These are phyloP conservation scores for Athrips mouffetella DNA, from an alignment of 2,888 invertebrate genomes.

Conservation along the genomic window DNA sequence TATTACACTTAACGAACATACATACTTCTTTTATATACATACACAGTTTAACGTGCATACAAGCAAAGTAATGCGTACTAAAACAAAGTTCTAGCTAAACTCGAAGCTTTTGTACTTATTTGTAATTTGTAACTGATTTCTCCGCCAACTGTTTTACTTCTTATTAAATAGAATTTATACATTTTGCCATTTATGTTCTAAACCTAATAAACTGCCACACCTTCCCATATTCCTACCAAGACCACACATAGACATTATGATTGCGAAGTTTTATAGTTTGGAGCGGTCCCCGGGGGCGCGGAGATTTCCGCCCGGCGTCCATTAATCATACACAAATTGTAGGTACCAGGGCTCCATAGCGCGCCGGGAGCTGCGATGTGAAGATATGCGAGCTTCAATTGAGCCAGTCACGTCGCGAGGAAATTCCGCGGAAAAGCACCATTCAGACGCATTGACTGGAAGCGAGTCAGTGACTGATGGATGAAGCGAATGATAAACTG, in stretches of 20 bases:
- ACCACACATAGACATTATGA: neutral
- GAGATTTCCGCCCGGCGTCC: slow-evolving; percentile 35
- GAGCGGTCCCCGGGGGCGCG: slow-evolving; percentile 49
- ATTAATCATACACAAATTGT: slow-evolving; percentile 64
- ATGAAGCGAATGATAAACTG: slow-evolving; percentile 23
- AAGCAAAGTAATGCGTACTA: no score
- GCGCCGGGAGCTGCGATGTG: slow-evolving; percentile 18
- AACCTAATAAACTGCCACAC: no score
- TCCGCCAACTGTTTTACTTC: no score
- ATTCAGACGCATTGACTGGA: slow-evolving; percentile 27
- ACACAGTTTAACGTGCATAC: no score
- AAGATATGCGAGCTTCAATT: slow-evolving; percentile 52
- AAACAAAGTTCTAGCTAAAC: no score
- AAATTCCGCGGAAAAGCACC: slow-evolving; percentile 39
- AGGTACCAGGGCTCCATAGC: slow-evolving; percentile 25
- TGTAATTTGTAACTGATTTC: no score
- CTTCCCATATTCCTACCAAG: neutral
- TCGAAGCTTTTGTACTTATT: no score
- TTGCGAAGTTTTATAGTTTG: slow-evolving; percentile 37
- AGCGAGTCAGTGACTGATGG: slow-evolving; percentile 20
- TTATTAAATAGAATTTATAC: no score
- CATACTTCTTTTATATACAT: no score
- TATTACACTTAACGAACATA: no score
- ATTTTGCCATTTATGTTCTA: no score
- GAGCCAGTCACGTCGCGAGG: slow-evolving; percentile 56